These are phyloP conservation scores for Labeo catla DNA, from an alignment of 2,113 vertebrate genomes.

Conservation along the genomic window DNA sequence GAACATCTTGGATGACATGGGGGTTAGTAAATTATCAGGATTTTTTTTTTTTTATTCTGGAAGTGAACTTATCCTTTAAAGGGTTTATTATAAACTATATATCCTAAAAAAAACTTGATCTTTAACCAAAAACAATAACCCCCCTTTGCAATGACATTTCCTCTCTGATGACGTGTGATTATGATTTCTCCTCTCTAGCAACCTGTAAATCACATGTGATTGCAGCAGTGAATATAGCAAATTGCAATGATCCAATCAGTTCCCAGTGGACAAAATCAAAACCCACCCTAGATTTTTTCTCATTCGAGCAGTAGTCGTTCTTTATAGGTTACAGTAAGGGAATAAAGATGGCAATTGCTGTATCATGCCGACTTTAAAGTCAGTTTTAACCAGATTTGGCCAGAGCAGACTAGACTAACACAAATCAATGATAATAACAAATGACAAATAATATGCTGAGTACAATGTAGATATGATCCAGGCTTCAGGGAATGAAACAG, in stretches of 20 bases:
- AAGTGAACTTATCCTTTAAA: too few relatives aligned
- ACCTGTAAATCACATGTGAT: neutral
- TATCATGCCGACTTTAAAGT: neutral
- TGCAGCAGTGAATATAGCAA: neutral
- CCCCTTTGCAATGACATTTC: too few relatives aligned
- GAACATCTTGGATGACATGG: too few relatives aligned
- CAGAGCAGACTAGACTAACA: neutral
- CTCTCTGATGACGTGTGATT: too few relatives aligned
- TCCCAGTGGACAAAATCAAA: neutral
- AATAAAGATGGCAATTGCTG: neutral
- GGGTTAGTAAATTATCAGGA: too few relatives aligned
- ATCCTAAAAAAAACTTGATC: neutral
- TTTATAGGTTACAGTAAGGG: neutral
- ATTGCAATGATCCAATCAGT: neutral
- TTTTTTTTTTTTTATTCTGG: too few relatives aligned
- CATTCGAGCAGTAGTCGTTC: neutral
- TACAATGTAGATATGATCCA: neutral
- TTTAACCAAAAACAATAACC: neutral
- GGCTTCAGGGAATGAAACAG: neutral
- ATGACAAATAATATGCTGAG: slow-evolving; percentile 8
- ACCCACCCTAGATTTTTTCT: neutral
- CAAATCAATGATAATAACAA: neutral
- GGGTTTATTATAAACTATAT: neutral
- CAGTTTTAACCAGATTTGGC: neutral
- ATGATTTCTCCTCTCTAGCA: neutral